Evolutionary conservation across 2,113 vertebrate species (phyloP).

Genomic region (Petromus typicus): DNA sequence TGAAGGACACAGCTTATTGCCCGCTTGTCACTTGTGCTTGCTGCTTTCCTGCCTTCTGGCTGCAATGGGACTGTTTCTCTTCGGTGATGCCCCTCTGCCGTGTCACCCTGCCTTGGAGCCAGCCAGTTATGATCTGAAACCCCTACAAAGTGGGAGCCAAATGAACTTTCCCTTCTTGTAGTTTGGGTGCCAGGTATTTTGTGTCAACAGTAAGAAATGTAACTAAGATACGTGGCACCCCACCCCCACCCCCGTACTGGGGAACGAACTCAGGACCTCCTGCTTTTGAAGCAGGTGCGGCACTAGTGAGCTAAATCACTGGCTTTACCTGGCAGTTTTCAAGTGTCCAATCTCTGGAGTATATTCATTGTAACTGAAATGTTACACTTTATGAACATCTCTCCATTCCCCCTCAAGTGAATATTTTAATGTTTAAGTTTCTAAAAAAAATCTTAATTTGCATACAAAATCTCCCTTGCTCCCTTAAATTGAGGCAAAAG

Average conservation of each 20-base stretch:
- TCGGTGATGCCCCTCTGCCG: neutral
- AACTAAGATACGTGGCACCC: neutral
- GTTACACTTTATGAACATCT: neutral
- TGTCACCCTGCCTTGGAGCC: neutral
- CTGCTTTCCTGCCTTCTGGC: neutral
- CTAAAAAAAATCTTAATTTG: conserved; percentile 19
- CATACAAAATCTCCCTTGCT: neutral
- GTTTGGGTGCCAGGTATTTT: neutral
- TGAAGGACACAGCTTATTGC: neutral
- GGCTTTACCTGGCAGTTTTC: neutral
- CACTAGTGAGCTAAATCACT: too few relatives aligned
- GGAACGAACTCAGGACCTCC: too few relatives aligned
- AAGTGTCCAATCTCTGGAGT: neutral
- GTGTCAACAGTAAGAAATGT: neutral
- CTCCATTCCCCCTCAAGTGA: neutral
- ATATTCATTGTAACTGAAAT: neutral
- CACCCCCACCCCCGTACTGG: too few relatives aligned
- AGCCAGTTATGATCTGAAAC: neutral
- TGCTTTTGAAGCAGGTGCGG: too few relatives aligned
- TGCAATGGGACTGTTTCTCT: neutral
- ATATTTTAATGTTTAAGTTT: neutral
- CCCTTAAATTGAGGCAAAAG: neutral
- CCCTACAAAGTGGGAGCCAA: neutral
- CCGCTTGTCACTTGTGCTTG: neutral
- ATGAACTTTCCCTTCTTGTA: neutral